Evolutionary conservation across 2,888 invertebrate species (phyloP), one percentile per base, ranked within the genome.

Genomic region (Lepidocyrtinus sp.): DNA sequence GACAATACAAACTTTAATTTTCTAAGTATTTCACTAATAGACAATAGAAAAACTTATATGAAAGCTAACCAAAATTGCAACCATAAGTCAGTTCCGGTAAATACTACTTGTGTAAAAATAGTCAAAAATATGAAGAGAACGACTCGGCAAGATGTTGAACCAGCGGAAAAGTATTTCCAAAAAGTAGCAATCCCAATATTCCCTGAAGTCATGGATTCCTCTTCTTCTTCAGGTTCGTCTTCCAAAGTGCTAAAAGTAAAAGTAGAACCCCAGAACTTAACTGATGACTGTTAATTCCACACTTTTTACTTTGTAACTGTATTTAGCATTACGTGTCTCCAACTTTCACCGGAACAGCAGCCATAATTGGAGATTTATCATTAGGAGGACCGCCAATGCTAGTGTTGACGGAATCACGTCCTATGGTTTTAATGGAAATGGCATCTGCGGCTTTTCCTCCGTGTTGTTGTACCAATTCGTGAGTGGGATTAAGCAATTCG

Each of bases 71-170:
- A 82, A 36, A 74, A 80, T 50, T 82, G 80, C 3, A 82, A 36
- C 76, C 76, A 82, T 17, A 76, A 82, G 17, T 82, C 82, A 2
- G 79, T 73, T 22, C 82, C 82, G 1, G 82, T 76, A 61, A 82
- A 82, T 1, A 82, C 24, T 19, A 82, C 9, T 27, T 79, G 82
- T 2, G 75, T 75, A 0, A 82, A 21, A n/a, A 87, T n/a, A n/a
- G n/a, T n/a, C n/a, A n/a, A n/a, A n/a, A n/a, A n/a, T n/a, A n/a
- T n/a, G 91, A 0, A 92, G 87, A 19, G 90, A 86, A 45, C 93
- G 91, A 1, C 93, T 87, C 63, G 91, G 90, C 82, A 90, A 89
- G n/a, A 92, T 93, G 1, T n/a, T n/a, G 92, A 90, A 63, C 94
- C 93, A 1, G 95, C 93, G 15, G 89, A 88, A 78, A 95, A 46